Evolutionary conservation across 2,888 invertebrate genomes (phyloP).

Genomic region (Meganola albula): DNA sequence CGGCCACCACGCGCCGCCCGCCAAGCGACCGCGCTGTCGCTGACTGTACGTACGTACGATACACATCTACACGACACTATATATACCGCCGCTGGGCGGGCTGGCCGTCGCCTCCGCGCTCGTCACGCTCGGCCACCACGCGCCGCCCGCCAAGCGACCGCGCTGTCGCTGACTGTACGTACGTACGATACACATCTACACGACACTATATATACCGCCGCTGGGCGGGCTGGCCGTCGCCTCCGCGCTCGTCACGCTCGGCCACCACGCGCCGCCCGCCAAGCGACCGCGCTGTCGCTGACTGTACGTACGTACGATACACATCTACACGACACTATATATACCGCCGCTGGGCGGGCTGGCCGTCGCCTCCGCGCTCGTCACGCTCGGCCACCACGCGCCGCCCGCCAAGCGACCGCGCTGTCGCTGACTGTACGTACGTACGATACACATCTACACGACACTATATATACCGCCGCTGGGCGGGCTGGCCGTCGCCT

Average conservation of each 20-base stretch:
- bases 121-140: background rate
- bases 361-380: background rate
- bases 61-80: background rate
- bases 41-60: background rate
- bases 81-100: background rate
- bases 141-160: background rate
- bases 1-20: background rate
- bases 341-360: background rate
- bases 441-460: too few species aligned
- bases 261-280: background rate
- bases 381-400: background rate
- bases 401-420: background rate
- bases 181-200: background rate
- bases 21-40: background rate
- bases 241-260: background rate
- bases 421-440: background rate
- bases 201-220: background rate
- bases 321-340: background rate
- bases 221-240: background rate
- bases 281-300: background rate
- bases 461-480: too few species aligned
- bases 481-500: background rate
- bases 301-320: background rate
- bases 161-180: background rate
- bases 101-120: background rate